Evolutionary conservation across 2,888 invertebrate genomes (phyloP), one percentile per base, ranked within the genome.

Genomic region (Taenaris catops): DNA sequence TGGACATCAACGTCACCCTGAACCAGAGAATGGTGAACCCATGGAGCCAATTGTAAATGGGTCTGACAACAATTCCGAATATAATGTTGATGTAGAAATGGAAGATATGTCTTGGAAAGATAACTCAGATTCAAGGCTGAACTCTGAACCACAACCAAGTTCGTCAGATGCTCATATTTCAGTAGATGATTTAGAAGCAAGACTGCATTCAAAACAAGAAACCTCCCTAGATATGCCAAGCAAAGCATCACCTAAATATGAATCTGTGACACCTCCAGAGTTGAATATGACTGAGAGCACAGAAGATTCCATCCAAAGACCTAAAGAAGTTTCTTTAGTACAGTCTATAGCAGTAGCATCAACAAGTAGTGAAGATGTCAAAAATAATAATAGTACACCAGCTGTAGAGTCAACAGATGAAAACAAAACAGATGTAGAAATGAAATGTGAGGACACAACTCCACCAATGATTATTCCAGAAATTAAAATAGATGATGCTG

Each of bases 1-100:
- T 1, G 92, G 92, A 6, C 67, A 76, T 8, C 90, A 87, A 51
- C 88, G 89, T 25, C 83, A 70, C 11, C 76, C 89, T 6, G 92
- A 91, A 44, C 88, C 90, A 6, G 91, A 92, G 62, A 92, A 92
- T 66, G 91, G 91, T 0, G 92, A 93, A 45, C 87, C 89, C 3
- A 74, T 89, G 35, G 88, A 90, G 48, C 86, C 88, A 18, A 75
- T 90, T 41, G 86, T 90, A 1, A 90, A 91, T 55, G 91, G 90
- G 4, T 81, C 90, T 3, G 90, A 91, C 44, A 80, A 79, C 41
- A 87, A 79, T 54, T 86, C 86, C 0, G 87, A 87, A 32, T 87
- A 86, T 41, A 86, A 84, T 73, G 89, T 69, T 54, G 90, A 75
- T 59, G 87, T 83, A 58, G 87, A 87, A 58, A 87, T 86, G 86